These are phyloP conservation scores for Zeuzera pyrina DNA, from an alignment of 2,888 invertebrate species.

Conservation along the genomic window DNA sequence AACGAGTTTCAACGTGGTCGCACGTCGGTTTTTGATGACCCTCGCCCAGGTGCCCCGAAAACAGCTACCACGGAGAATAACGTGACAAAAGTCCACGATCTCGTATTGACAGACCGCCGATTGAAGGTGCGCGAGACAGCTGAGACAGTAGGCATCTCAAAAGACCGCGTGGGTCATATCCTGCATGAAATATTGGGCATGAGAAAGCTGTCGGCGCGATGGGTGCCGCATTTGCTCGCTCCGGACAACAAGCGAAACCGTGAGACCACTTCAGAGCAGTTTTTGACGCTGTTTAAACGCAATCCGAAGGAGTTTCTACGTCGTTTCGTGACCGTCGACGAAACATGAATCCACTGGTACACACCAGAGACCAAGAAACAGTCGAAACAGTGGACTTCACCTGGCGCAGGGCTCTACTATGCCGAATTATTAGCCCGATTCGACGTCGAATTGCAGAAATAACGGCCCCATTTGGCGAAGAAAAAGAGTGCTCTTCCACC, in stretches of 20 bases:
- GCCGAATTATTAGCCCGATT: slow-evolving; percentile 17
- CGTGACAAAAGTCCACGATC: slow-evolving; percentile 23
- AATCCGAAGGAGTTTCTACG: background rate
- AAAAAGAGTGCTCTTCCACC: background rate
- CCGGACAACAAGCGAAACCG: slow-evolving; percentile 14
- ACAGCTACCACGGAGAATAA: slow-evolving; percentile 17
- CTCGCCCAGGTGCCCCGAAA: slow-evolving; percentile 14
- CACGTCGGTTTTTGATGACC: slow-evolving; percentile 18
- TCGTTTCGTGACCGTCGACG: no score
- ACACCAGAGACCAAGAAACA: no score
- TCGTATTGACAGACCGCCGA: slow-evolving; percentile 24
- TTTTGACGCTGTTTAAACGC: background rate
- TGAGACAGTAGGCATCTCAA: slow-evolving; percentile 22
- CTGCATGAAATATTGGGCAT: slow-evolving; percentile 23
- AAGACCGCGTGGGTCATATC: slow-evolving; percentile 18
- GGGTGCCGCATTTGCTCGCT: slow-evolving; percentile 28
- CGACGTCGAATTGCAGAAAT: slow-evolving; percentile 15
- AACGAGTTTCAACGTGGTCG: slow-evolving; percentile 7
- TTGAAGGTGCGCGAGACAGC: slow-evolving; percentile 25
- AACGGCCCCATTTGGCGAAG: slow-evolving; percentile 16
- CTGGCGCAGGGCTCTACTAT: slow-evolving; percentile 18
- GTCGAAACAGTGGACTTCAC: no score
- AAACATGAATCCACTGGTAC: no score
- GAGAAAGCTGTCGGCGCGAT: slow-evolving; percentile 28
- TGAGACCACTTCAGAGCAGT: background rate